Base-by-base conservation (phyloP, 2,888 invertebrate genomes). In the Nezara viridula region DNA sequence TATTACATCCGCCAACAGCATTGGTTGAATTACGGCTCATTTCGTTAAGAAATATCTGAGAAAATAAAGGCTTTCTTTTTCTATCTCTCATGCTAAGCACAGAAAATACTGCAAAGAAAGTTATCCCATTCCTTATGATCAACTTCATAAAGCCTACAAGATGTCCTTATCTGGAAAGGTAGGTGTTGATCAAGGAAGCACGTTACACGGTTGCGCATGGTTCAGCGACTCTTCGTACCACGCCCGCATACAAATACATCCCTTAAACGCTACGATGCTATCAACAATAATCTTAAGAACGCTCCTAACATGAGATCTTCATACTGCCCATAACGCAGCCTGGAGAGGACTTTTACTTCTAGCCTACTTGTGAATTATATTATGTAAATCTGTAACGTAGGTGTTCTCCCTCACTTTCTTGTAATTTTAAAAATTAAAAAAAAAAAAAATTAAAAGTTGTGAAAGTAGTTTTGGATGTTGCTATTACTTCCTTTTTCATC, bases 351-450 rank as follows among this genome's bases (percentile, higher is more conserved):
- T 81, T 81, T 44, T 81, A 81, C 81, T 81, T 44, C 81, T 37
- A 81, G 81, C 44, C 44, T 44, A 44, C 44, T 81, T 81, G 40
- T 44, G 81, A 44, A 81, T 44, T 44, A 44, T 81, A 47, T 81
- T 81, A 81, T 81, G 81, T 81, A 81, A 81, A 81, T 44, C 44
- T 44, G 24, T 44, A 73, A 37, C 66, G 32, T 73, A 73, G 66
- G 66, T 73, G 32, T 73, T 73, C 6, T 6, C 32, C 66, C 66
- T 73, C 66, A 73, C 66, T 73, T 73, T 73, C 66, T 19, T 37
- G 66, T 73, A 73, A 73, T 73, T 21, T 73, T 73, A 37, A 73
- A 73, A 73, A 73, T 73, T 37, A 73, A 73, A 19, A 37, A 27
- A 60, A 27, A 50, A 19, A 19, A 50, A 19, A 19, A 50, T 21